Base-by-base conservation (phyloP, 2,797 vertebrate genomes). In the Microctenopoma stevenorrisi region DNA sequence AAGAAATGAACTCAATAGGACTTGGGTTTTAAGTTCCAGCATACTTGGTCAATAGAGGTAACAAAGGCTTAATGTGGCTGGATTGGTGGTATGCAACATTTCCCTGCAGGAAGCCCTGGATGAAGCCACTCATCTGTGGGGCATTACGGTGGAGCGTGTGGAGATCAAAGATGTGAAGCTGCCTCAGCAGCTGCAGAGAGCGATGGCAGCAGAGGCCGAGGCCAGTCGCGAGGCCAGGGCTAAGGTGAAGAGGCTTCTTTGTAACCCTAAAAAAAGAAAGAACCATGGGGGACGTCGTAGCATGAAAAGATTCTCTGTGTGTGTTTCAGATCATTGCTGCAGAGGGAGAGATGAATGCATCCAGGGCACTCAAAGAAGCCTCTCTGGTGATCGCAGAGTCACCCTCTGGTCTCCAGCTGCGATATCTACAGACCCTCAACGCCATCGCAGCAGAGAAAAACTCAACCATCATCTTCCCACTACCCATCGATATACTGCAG, bases 121-220 rank as follows among this genome's bases (percentile, higher is more conserved):
- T 63, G 92, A 90, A 0, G 93, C 94, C 73, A 94, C 94, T 4
- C 78, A 93, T 59, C 53, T 72, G 1, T 95, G 94, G 94, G 94
- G 94, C 0, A 94, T 95, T 64, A 94, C 91, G 81, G 94, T 95
- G 82, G 94, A 95, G 74, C 90, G 93, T 4, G 94, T 94, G 57
- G 94, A 94, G 82, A 94, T 95, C 46, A 95, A 94, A 64, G 94
- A 94, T 0, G 93, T 95, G 58, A 94, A 93, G 76, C 64, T 95
- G 59, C 94, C 94, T 9, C 78, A 83, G 0, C 93, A 94, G 87
- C 83, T 94, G 76, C 94, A 95, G 88, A 90, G 94, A 76, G 93
- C 93, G 64, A 94, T 95, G 94, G 94, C 94, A 5, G 92, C 93
- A 4, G 94, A 95, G 83, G 94, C 94, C 2, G 94, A 95, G 72